These are phyloP conservation scores for Cebus imitator DNA, from an alignment of 2,113 vertebrate species.

Conservation along the genomic window DNA sequence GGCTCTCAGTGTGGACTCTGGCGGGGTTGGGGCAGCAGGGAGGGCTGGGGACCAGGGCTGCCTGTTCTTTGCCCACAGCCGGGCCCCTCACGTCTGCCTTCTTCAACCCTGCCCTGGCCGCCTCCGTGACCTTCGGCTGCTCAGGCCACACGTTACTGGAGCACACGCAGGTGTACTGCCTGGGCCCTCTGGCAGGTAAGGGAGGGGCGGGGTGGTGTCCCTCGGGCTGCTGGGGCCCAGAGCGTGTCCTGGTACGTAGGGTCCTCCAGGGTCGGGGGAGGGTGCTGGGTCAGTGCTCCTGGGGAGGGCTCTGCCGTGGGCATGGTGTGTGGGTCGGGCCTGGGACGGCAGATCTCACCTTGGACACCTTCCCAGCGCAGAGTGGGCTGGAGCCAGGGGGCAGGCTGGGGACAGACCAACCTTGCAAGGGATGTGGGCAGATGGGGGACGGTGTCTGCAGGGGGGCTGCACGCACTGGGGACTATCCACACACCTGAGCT, in stretches of 20 bases:
- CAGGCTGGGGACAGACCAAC: no score
- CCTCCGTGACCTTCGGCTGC: conserved; percentile 89
- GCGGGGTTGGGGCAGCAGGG: rapidly evolving
- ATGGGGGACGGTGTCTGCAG: rapidly evolving
- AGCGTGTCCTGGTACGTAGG: background rate
- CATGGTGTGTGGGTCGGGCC: background rate
- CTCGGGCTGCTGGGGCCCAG: background rate
- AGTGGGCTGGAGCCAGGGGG: no score
- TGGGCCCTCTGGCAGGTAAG: conserved; percentile 90
- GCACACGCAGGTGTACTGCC: conserved; percentile 91
- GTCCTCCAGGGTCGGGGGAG: background rate
- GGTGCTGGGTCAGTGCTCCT: no score
- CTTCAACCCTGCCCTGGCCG: conserved; percentile 91
- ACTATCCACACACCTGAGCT: background rate
- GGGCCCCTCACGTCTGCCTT: conserved; percentile 87
- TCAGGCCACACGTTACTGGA: conserved; percentile 86
- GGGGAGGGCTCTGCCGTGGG: no score
- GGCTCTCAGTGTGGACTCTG: background rate
- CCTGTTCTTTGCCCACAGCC: conserved; percentile 79
- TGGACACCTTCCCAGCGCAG: background rate
- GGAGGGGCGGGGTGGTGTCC: rapidly evolving
- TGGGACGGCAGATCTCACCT: background rate
- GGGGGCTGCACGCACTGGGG: background rate
- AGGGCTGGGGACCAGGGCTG: rapidly evolving
- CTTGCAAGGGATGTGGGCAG: background rate